phyloP scores from a whole-genome alignment of 1,140 invertebrate genomes.

The Pollicipes pollicipes region DNA sequence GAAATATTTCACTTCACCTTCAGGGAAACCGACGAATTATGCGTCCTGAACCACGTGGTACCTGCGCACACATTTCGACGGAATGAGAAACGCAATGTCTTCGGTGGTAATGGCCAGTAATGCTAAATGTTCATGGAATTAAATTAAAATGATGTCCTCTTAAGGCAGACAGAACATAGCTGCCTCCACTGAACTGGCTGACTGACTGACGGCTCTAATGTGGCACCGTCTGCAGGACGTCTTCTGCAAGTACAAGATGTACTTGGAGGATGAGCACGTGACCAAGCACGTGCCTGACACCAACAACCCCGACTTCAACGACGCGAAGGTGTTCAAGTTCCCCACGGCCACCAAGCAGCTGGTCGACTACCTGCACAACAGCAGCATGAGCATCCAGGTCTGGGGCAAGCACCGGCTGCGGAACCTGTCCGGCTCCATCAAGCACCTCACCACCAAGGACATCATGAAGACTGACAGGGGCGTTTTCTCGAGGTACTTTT shows the following conservation, averaged over 20 bases:
- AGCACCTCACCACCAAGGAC: slow-evolving; percentile 24
- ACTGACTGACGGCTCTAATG: no score
- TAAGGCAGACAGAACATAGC: neutral
- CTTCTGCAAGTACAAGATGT: slow-evolving; percentile 36
- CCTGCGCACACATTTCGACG: no score
- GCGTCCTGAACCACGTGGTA: no score
- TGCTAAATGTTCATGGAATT: slow-evolving; percentile 5
- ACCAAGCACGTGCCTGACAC: slow-evolving; percentile 31
- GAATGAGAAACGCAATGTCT: no score
- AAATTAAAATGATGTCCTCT: neutral
- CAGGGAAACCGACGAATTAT: no score
- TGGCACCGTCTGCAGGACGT: slow-evolving; percentile 26
- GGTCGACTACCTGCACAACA: slow-evolving; percentile 33
- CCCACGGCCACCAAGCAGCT: slow-evolving; percentile 30
- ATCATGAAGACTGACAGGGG: slow-evolving; percentile 24
- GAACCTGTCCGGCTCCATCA: slow-evolving; percentile 18
- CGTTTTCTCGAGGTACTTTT: slow-evolving; percentile 21
- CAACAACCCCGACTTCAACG: slow-evolving; percentile 36
- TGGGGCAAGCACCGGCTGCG: slow-evolving; percentile 33
- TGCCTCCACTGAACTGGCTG: no score
- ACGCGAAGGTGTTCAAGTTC: slow-evolving; percentile 30
- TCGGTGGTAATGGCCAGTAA: no score
- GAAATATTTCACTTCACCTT: no score
- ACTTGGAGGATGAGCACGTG: slow-evolving; percentile 27
- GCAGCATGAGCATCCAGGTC: slow-evolving; percentile 32